Conservation (phyloP, 1,140 invertebrate genomes). For the Bathynomus jamesi region DNA sequence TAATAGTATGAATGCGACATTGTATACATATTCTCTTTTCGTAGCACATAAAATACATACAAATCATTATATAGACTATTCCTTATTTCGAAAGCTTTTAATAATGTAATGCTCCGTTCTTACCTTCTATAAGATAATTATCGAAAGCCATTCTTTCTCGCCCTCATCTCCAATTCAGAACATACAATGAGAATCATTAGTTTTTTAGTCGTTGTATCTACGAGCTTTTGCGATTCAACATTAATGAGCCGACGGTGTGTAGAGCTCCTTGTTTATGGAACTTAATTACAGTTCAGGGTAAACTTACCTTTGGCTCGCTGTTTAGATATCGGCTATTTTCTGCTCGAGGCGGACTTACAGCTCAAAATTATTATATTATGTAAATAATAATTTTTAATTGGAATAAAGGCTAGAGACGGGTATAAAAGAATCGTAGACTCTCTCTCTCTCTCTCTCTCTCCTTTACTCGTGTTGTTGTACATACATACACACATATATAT, state of each 20-base stretch:
- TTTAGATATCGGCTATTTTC: not conserved
- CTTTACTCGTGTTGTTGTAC: not conserved
- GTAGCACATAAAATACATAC: no score
- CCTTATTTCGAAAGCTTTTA: no score
- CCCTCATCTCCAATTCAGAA: not conserved
- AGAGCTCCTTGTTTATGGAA: not conserved
- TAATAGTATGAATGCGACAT: no score
- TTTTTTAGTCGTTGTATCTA: not conserved
- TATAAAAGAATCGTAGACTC: not conserved
- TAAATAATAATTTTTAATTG: not conserved
- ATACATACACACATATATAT: not conserved
- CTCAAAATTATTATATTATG: not conserved
- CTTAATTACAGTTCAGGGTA: not conserved
- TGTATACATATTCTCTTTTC: no score
- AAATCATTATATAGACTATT: no score
- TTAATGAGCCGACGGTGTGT: not conserved
- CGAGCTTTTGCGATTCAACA: not conserved
- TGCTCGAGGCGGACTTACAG: not conserved
- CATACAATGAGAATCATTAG: not conserved
- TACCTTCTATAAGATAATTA: not conserved
- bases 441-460: not conserved
- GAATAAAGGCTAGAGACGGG: not conserved
- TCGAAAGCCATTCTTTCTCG: not conserved
- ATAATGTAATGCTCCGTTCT: not conserved
- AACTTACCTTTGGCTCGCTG: not conserved